Conservation (phyloP, 2,797 vertebrate genomes). For the Serranus cabrilla region DNA sequence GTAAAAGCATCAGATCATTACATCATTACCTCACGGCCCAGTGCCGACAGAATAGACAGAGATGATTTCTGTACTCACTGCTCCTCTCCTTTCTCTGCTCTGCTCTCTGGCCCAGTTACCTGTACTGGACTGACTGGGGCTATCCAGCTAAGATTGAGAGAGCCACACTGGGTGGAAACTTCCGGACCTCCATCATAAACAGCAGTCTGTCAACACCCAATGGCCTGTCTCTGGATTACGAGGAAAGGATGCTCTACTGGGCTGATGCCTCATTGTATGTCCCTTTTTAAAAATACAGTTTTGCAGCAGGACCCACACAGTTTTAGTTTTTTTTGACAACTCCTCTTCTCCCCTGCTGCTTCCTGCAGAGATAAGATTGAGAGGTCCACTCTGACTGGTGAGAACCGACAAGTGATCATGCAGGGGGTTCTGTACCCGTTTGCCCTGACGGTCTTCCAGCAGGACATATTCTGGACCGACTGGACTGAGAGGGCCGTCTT, state of each 20-base stretch:
- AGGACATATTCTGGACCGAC: slow-evolving; percentile 96
- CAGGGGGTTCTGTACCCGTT: slow-evolving; percentile 87
- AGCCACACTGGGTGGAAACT: slow-evolving; percentile 93
- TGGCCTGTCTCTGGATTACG: slow-evolving; percentile 91
- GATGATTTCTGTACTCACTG: neutral
- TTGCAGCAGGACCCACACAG: neutral
- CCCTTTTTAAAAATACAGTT: neutral
- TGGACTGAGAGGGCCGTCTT: slow-evolving; percentile 89
- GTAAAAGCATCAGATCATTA: slow-evolving; percentile 77
- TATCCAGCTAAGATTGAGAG: slow-evolving; percentile 92
- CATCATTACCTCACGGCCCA: neutral
- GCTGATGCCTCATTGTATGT: slow-evolving; percentile 91
- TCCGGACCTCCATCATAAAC: slow-evolving; percentile 88
- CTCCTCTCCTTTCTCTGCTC: neutral
- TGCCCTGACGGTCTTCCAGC: slow-evolving; percentile 90
- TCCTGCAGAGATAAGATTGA: slow-evolving; percentile 89
- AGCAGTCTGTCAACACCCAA: slow-evolving; percentile 90
- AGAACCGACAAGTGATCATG: slow-evolving; percentile 89
- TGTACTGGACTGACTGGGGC: slow-evolving; percentile 96
- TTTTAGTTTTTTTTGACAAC: neutral
- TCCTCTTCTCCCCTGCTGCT: neutral
- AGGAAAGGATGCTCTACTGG: slow-evolving; percentile 94
- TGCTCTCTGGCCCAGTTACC: slow-evolving; percentile 84
- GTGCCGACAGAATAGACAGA: neutral
- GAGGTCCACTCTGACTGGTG: slow-evolving; percentile 87